Evolutionary conservation across 2,888 invertebrate genomes (phyloP).

Genomic region (Onthophagus sagittarius): DNA sequence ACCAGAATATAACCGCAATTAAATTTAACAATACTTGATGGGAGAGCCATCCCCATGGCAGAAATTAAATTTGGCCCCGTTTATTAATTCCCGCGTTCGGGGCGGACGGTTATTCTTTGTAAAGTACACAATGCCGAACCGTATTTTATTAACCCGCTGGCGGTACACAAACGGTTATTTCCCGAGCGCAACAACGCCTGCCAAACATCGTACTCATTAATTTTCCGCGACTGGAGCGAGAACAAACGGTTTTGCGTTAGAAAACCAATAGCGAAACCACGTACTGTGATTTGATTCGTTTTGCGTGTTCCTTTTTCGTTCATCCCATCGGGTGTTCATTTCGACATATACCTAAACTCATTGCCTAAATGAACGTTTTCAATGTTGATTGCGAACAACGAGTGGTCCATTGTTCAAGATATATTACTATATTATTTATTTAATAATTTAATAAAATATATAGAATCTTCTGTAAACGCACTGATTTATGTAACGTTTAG

Average conservation of each 20-base stretch:
- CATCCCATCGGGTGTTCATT: not conserved
- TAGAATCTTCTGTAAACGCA: not conserved
- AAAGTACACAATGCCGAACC: not conserved
- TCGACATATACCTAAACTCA: not conserved
- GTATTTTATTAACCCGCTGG: not conserved
- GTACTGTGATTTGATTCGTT: constrained; percentile 1
- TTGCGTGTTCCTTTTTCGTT: not conserved
- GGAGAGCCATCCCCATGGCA: not conserved
- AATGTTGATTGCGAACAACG: not conserved
- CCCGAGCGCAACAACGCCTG: not conserved
- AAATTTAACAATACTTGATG: not conserved
- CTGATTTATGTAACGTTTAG: not conserved
- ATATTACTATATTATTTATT: too few relatives aligned
- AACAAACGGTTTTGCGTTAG: constrained; percentile 9
- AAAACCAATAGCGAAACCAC: constrained; percentile 1
- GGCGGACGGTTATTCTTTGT: not conserved
- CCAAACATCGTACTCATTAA: constrained; percentile 2
- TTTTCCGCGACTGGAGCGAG: constrained; percentile 2
- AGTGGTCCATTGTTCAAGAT: too few relatives aligned
- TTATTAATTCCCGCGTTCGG: not conserved
- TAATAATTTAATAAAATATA: not conserved
- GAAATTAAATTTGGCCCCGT: not conserved
- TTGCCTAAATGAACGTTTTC: not conserved
- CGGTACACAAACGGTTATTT: not conserved
- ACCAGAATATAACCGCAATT: not conserved